Evolutionary conservation across 2,888 invertebrate genomes (phyloP), one percentile per base, ranked within the genome.

Genomic region (Piscicola geometra): DNA sequence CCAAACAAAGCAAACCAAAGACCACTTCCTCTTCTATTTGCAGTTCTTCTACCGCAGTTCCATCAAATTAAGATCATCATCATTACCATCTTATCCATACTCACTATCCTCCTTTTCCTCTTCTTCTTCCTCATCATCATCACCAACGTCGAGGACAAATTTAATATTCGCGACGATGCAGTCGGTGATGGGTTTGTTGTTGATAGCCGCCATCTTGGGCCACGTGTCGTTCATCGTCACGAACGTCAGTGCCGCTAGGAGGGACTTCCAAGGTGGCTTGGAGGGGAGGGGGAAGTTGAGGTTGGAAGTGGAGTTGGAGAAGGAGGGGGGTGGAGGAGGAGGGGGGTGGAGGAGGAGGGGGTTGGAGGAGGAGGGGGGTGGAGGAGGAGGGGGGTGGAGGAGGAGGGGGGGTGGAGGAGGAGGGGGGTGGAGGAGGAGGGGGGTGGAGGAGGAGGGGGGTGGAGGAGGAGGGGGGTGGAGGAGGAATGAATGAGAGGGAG

Each of bases 211-310:
- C 21, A 94, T 98, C 78, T 89, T 98, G 81, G 97, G 97, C 21
- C 95, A 97, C 88, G 96, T 97, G 81, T 95, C 96, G 81, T 97
- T 96, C 87, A 98, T 98, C 86, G 97, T 98, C 82, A 95, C 96
- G 78, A 95, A 94, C 76, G 94, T 97, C 84, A 94, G 95, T 86
- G 93, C 94, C 18, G 96, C 95, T 76, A 89, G 96, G 82, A 97
- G 97, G 87, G 97, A 98, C 86, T 98, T 98, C 87, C 97, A 98
- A 90, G 95, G 97, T 96, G 87, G 88, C 83, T 74, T 9, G 41
- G 41, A 15, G 5, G 41, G 41, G 41, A 41, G 41, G 41, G 5
- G 41, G 41, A n/a, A n/a, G n/a, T n/a, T n/a, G n/a, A n/a, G n/a
- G n/a, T n/a, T n/a, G n/a, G n/a, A n/a, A n/a, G n/a, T n/a, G n/a